Evolutionary conservation across 2,888 invertebrate genomes (phyloP).

Genomic region (Tupiocoris notatus): DNA sequence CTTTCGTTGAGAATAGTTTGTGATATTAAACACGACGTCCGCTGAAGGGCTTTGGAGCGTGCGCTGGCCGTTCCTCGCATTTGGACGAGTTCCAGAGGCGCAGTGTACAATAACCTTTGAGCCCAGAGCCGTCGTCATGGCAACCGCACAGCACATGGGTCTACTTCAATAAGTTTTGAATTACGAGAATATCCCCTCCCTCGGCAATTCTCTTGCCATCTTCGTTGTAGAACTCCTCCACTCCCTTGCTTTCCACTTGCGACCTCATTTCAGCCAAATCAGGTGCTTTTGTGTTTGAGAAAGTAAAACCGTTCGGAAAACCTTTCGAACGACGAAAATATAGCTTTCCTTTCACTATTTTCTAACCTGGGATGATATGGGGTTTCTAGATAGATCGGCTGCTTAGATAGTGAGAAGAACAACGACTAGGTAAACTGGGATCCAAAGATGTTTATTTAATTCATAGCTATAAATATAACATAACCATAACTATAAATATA

Average conservation of each 20-base stretch:
- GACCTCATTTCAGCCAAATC: neutral
- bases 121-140: neutral
- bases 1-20: neutral
- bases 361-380: no score
- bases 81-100: conserved; percentile 8
- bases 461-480: no score
- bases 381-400: no score
- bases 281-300: neutral
- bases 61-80: neutral
- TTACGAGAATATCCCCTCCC: neutral
- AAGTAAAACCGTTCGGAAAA: neutral
- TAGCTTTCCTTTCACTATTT: no score
- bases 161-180: neutral
- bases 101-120: conserved; percentile 2
- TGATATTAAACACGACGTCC: neutral
- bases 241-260: neutral
- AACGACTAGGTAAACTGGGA: no score
- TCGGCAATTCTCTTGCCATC: neutral
- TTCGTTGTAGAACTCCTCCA: neutral
- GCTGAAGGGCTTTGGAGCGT: neutral
- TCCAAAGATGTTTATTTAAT: no score
- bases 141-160: neutral
- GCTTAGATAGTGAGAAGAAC: no score
- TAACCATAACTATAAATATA: no score
- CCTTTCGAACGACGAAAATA: no score